Conservation (phyloP, 2,113 vertebrate species). For the Seriola aureovittata region DNA sequence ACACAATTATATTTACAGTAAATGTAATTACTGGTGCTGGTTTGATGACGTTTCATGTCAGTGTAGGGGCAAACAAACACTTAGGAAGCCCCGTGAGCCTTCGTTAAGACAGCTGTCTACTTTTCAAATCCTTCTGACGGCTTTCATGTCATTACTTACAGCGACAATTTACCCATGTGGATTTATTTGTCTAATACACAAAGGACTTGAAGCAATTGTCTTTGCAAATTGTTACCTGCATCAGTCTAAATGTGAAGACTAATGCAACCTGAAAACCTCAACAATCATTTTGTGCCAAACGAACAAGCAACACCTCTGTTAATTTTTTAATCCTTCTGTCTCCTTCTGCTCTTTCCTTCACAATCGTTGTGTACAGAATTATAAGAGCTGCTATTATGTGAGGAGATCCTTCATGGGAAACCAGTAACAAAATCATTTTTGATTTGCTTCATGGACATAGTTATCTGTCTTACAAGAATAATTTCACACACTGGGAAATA, state of each 20-base stretch:
- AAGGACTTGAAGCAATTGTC: neutral
- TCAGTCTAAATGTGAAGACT: neutral
- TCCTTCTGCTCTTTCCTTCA: neutral
- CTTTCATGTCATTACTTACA: conserved; percentile 6
- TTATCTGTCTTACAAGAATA: too few species aligned
- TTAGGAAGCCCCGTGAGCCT: neutral
- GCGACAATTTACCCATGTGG: neutral
- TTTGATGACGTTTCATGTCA: conserved; percentile 12
- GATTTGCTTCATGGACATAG: too few species aligned
- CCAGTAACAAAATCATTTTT: too few species aligned
- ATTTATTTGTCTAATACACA: neutral
- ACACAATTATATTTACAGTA: neutral
- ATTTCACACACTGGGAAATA: too few species aligned
- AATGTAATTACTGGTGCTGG: neutral
- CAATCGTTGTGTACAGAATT: neutral
- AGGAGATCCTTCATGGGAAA: neutral
- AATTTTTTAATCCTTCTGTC: neutral
- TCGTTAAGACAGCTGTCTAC: neutral
- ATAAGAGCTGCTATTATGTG: too few species aligned
- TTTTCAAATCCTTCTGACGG: neutral
- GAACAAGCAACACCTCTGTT: neutral
- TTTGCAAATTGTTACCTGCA: neutral
- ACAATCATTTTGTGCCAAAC: neutral
- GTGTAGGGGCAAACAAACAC: neutral
- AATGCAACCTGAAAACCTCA: neutral